These are phyloP conservation scores for Lampris incognitus DNA, from an alignment of 2,113 vertebrate species.

Conservation along the genomic window DNA sequence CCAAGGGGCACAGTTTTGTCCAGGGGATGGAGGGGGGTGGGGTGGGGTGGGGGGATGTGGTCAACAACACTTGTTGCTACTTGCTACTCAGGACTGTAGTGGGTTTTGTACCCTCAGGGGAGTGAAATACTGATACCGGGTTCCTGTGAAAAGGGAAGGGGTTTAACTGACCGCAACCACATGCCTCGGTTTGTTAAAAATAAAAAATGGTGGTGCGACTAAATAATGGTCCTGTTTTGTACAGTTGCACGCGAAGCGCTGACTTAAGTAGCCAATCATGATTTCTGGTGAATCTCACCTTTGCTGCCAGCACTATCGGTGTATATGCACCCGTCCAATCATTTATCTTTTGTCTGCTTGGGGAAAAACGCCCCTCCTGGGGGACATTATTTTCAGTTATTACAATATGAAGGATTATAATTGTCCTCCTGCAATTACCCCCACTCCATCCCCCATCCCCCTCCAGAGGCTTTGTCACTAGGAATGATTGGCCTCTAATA, in stretches of 20 bases:
- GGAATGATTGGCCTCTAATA: slow-evolving; percentile 83
- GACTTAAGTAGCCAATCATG: slow-evolving; percentile 54
- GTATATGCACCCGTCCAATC: slow-evolving; percentile 53
- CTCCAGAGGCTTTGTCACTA: slow-evolving; percentile 78
- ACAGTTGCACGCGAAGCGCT: neutral
- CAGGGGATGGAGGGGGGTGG: neutral
- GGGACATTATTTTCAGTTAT: slow-evolving; percentile 79
- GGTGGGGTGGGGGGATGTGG: slow-evolving; percentile 7
- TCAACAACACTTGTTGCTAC: slow-evolving; percentile 1
- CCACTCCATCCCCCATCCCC: slow-evolving; percentile 35
- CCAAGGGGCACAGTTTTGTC: neutral
- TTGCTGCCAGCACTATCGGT: slow-evolving; percentile 45
- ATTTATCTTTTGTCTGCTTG: slow-evolving; percentile 74
- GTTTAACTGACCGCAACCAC: too few species aligned
- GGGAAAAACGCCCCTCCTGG: slow-evolving; percentile 55
- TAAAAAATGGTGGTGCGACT: neutral
- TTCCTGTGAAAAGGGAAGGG: neutral
- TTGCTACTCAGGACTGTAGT: neutral
- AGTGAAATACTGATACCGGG: neutral
- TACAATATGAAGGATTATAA: slow-evolving; percentile 84
- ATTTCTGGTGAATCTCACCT: slow-evolving; percentile 67
- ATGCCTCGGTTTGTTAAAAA: neutral
- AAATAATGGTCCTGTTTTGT: slow-evolving; percentile 16
- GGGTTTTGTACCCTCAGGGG: neutral
- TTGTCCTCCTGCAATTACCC: slow-evolving; percentile 80